Conservation (phyloP, 35 echinoderm and acorn worm genomes). For the Ophioderma brevispina region DNA sequence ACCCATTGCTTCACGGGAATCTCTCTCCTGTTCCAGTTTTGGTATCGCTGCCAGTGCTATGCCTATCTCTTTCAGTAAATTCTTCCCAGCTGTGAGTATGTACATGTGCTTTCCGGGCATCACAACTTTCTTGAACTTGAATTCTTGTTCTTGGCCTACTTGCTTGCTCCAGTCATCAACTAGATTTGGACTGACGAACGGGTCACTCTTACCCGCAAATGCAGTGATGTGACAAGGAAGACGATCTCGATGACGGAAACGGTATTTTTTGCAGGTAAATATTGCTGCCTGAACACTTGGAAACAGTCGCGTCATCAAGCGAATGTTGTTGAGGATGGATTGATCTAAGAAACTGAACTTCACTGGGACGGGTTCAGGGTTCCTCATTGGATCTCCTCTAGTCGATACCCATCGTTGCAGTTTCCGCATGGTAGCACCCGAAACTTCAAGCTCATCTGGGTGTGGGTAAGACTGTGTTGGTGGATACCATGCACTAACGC, state of each 20-base stretch:
- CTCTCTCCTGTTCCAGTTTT: not conserved
- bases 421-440: constrained; percentile 66
- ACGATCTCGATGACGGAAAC: constrained; percentile 72
- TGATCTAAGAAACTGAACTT: constrained; percentile 97
- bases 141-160: constrained; percentile 36
- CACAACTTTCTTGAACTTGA: constrained; percentile 78
- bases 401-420: constrained; percentile 61
- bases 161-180: constrained; percentile 87
- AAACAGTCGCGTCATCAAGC: constrained; percentile 75
- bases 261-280: constrained; percentile 87
- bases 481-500: constrained; percentile 94
- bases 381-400: constrained; percentile 43
- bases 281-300: constrained; percentile 90
- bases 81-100: constrained; percentile 59
- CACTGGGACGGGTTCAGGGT: constrained; percentile 60
- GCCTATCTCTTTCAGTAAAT: constrained; percentile 65
- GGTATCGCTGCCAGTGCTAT: constrained; percentile 9
- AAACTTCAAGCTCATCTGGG: constrained; percentile 85
- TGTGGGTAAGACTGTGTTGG: constrained; percentile 91
- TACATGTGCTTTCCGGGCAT: constrained; percentile 89
- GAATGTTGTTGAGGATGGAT: constrained; percentile 63
- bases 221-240: constrained; percentile 75
- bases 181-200: constrained; percentile 73
- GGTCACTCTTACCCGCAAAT: constrained; percentile 86
- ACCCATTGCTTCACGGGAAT: not conserved